Evolutionary conservation across 2,113 vertebrate genomes (phyloP), one percentile per base, ranked within the genome.

Genomic region (Channa argus): DNA sequence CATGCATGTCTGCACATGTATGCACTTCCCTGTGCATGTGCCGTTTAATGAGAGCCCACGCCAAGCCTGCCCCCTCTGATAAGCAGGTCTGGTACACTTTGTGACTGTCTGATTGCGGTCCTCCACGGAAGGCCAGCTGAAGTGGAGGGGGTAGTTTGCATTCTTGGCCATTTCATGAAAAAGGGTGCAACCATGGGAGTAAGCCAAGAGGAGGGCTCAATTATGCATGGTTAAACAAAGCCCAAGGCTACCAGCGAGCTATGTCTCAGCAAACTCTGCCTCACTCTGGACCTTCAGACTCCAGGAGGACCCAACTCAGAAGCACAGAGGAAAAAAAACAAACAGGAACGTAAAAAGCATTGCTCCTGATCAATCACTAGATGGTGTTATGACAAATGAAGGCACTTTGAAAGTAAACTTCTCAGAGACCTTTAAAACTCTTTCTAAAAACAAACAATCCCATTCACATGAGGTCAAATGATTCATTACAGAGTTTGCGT

Each of bases 111-210:
- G 89, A 93, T 88, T 92, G 88, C 91, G 92, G 91, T 92, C 92
- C 92, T 92, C 93, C 68, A 82, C 88, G 89, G 92, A 85, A 91
- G 84, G 87, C 86, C 72, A 75, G 74, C 86, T 90, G 85, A 92
- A 92, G 91, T 90, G 90, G 82, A 88, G 87, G 89, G 92, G 91
- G 90, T 82, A 92, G 92, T 90, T 92, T 88, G 90, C 94, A 95
- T 96, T 95, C 95, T 91, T 94, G 88, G 92, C 92, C 90, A 92
- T 93, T 92, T 94, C 93, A 93, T 94, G 94, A 94, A 94, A 95
- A 92, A 93, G 94, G 95, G 94, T 95, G 92, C 93, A 95, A 94
- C 93, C 94, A 95, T 93, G 93, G 91, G 77, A 24, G n/a, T 89
- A 86, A 92, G 92, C 92, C 93, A 95, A 94, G 93, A 93, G 91